A percentile compares a stretch with the other conserved stretches of the same genome.
Conservation (phyloP, 2,888 invertebrate species). For the Phaedon cochleariae region DNA sequence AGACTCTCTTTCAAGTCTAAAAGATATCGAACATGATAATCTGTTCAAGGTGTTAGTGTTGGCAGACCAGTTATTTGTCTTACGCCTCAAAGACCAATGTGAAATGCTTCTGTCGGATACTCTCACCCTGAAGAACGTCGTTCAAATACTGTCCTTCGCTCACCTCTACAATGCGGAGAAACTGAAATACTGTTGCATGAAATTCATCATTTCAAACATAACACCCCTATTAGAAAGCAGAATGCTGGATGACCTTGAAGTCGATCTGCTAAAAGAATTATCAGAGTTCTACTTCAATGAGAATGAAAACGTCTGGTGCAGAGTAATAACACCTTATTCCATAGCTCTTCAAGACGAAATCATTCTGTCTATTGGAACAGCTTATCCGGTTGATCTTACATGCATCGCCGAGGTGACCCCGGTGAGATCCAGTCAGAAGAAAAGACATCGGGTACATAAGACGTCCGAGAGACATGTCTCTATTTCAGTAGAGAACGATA, state of each 20-base stretch:
- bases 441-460: conserved; percentile 40
- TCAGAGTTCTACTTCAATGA: conserved; percentile 73
- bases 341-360: conserved; percentile 70
- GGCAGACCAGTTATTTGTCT: conserved; percentile 82
- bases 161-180: conserved; percentile 78
- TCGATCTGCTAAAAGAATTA: conserved; percentile 70
- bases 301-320: conserved; percentile 68
- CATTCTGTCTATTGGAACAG: conserved; percentile 62
- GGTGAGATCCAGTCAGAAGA: conserved; percentile 41
- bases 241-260: conserved; percentile 71
- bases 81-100: conserved; percentile 76
- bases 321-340: conserved; percentile 75
- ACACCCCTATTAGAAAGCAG: conserved; percentile 75
- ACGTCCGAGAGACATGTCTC: conserved; percentile 28
- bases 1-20: conserved; percentile 69
- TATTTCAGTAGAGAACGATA: conserved; percentile 21
- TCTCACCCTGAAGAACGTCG: conserved; percentile 78
- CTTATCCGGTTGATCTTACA: conserved; percentile 63
- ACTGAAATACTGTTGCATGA: conserved; percentile 76
- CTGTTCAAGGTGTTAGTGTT: conserved; percentile 77
- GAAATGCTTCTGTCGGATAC: conserved; percentile 70
- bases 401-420: conserved; percentile 55
- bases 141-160: conserved; percentile 80
- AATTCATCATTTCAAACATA: conserved; percentile 81
- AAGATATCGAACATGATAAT: conserved; percentile 73